Evolutionary conservation across 2,888 invertebrate species (phyloP), one percentile per base, ranked within the genome.

Genomic region (Aspidiotus destructor): DNA sequence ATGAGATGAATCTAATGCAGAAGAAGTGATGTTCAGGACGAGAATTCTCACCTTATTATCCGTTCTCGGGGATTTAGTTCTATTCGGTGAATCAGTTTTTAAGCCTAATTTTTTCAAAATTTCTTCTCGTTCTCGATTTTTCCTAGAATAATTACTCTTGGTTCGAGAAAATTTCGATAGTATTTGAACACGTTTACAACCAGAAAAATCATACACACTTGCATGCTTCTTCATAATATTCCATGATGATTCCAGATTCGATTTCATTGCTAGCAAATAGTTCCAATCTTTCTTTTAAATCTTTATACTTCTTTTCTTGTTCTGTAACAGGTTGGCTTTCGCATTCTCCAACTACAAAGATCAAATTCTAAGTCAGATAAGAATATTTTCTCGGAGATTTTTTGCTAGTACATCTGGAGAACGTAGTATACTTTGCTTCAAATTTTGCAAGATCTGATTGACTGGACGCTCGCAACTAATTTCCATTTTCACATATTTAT

Each of bases 301-400:
- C 44, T 15, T 60, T n/a, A 41, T 67, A 67, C 58, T 67, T 67
- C 11, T 48, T 60, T 10, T n/a, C 16, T 48, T 67, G 60, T 52
- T 67, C 67, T 9, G 58, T 60, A 8, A 40, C 42, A 48, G 17
- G 60, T 41, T 67, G 67, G 41, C 67, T 40, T 67, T 67, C 67
- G n/a, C 40, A 11, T 60, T 60, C 60, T 41, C 58, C 41, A n/a
- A 42, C 67, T 67, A 40, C 5, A 60, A 58, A 58, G 53, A 53
- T 62, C 16, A 28, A 28, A 28, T 28, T 28, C 28, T 28, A 28
- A 28, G 28, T 28, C 2, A 28, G 28, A 28, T 28, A 62, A 15
- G 28, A 16, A 55, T 16, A 41, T 15, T 44, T 57, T 63, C 48
- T n/a, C 40, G 52, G 41, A 9, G n/a, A 40, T 48, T 48, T 13